These are phyloP conservation scores for Sinelater perroti DNA, from an alignment of 2,888 invertebrate species.

Conservation along the genomic window DNA sequence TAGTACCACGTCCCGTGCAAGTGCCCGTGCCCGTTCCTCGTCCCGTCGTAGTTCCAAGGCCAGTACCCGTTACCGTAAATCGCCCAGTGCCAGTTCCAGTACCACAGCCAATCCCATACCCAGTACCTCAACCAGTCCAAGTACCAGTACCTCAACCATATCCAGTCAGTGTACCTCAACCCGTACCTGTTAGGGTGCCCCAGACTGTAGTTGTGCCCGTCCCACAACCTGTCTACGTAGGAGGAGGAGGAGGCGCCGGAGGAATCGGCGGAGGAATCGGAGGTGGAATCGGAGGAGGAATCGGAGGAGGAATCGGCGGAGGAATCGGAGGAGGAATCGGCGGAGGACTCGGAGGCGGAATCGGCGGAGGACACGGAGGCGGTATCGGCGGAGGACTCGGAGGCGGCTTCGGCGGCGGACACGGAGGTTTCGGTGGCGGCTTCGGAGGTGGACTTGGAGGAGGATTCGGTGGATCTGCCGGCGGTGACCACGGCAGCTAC, in stretches of 20 bases:
- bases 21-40: conserved; percentile 52
- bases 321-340: conserved; percentile 31
- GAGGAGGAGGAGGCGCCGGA: conserved; percentile 16
- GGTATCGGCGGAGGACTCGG: not conserved
- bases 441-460: conserved; percentile 52
- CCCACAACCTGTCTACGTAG: conserved; percentile 55
- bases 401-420: conserved; percentile 6
- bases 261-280: not conserved
- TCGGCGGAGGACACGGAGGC: conserved; percentile 15
- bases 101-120: conserved; percentile 44
- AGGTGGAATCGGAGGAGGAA: conserved; percentile 53
- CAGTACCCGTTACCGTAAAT: conserved; percentile 51
- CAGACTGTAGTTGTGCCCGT: conserved; percentile 58
- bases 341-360: conserved; percentile 16
- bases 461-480: conserved; percentile 2
- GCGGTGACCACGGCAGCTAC: not conserved
- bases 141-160: conserved; percentile 36
- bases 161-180: conserved; percentile 41
- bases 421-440: conserved; percentile 1
- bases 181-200: conserved; percentile 50
- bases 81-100: conserved; percentile 46
- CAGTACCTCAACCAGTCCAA: conserved; percentile 46
- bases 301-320: conserved; percentile 42
- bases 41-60: conserved; percentile 40
- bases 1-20: conserved; percentile 50